Evolutionary conservation across 2,888 invertebrate genomes (phyloP).

Genomic region (Agapetus fuscipes): DNA sequence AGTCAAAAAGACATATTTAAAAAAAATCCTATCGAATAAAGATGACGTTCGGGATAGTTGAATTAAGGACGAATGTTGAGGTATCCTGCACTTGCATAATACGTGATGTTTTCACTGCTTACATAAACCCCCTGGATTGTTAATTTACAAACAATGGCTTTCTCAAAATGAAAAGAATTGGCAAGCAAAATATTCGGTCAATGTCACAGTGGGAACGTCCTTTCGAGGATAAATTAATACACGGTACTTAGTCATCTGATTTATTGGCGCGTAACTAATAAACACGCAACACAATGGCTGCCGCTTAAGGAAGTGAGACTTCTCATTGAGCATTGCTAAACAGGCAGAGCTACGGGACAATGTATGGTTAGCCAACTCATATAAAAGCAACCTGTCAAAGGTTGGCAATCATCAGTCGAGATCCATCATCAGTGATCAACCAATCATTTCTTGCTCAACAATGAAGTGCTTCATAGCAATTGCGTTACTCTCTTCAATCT

Average conservation of each 20-base stretch:
- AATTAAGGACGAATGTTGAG: no score
- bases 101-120: no score
- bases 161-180: no score
- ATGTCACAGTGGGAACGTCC: not conserved
- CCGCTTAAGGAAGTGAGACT: not conserved
- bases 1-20: no score
- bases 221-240: not conserved
- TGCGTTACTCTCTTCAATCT: slow-evolving; percentile 6
- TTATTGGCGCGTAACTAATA: not conserved
- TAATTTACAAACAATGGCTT: no score
- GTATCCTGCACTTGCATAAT: no score
- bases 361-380: not conserved
- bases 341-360: not conserved
- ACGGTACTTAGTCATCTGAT: no score
- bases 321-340: not conserved
- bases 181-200: not conserved
- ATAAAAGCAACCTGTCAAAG: not conserved
- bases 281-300: not conserved
- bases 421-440: not conserved
- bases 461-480: slow-evolving; percentile 13
- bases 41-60: no score
- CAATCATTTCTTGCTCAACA: not conserved
- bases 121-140: no score
- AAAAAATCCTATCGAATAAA: no score
- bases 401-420: not conserved